phyloP scores from a whole-genome alignment of 2,888 invertebrate genomes.

The Rotaria socialis region DNA sequence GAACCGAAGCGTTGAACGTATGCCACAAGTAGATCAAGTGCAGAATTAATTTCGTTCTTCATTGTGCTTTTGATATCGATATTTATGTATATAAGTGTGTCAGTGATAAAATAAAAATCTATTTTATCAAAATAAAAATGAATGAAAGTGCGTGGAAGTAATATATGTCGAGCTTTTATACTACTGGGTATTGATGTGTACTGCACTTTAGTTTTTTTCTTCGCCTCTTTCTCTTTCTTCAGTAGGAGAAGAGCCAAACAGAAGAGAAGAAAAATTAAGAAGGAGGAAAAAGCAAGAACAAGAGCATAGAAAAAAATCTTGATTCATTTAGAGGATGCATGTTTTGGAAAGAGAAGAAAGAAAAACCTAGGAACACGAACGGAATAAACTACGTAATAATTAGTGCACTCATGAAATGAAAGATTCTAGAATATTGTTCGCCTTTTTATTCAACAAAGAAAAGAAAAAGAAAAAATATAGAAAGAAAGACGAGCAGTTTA shows the following conservation, averaged over 20 bases:
- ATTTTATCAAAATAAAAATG: neutral
- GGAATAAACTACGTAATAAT: constrained; percentile 4
- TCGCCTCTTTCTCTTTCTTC: neutral
- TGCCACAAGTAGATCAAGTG: neutral
- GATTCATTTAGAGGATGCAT: no score
- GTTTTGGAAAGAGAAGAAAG: neutral
- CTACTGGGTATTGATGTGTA: neutral
- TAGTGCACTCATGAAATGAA: neutral
- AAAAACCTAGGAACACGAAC: neutral
- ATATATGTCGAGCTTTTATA: constrained; percentile 29
- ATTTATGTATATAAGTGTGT: neutral
- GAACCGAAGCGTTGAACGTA: neutral
- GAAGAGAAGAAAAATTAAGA: neutral
- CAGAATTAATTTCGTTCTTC: constrained; percentile 5
- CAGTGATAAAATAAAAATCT: neutral
- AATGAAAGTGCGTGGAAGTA: constrained; percentile 11
- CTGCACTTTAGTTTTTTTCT: neutral
- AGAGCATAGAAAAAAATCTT: no score
- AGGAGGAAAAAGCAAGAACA: neutral
- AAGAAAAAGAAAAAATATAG: neutral
- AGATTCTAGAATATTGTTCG: neutral
- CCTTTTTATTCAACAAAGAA: neutral
- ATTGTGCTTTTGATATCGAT: neutral
- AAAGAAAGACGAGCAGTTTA: neutral
- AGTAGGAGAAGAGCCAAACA: neutral